These are phyloP conservation scores for Pogonognathellus flavescens DNA, from an alignment of 1,140 invertebrate genomes.

Conservation along the genomic window DNA sequence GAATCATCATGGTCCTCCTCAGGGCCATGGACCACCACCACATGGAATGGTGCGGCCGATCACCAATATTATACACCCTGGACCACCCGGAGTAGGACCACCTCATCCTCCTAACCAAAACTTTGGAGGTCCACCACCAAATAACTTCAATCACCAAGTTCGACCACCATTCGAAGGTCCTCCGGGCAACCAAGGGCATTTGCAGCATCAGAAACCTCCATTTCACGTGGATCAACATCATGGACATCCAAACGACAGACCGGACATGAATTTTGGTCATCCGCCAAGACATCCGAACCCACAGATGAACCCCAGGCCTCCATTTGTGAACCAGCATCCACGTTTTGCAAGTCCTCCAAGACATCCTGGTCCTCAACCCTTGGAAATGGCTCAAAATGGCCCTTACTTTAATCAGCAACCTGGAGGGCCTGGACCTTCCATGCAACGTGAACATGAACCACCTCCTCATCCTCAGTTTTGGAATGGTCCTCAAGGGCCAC, in stretches of 20 bases:
- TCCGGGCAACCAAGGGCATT: not conserved
- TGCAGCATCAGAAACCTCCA: not conserved
- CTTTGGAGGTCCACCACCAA: not conserved
- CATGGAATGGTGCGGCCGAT: constrained; percentile 9
- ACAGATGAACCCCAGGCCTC: not conserved
- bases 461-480: constrained; percentile 8
- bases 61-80: not conserved
- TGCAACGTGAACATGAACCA: not conserved
- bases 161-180: constrained; percentile 3
- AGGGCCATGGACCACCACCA: not conserved
- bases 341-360: not conserved
- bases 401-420: not conserved
- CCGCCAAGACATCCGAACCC: not conserved
- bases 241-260: not conserved
- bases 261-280: not conserved
- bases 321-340: not conserved
- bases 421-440: not conserved
- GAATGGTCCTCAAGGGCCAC: not conserved
- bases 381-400: not conserved
- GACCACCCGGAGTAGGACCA: not conserved
- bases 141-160: constrained; percentile 3
- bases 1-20: constrained; percentile 12
- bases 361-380: not conserved
- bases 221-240: not conserved
- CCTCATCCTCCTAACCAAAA: constrained; percentile 4